Percentiles rank a stretch among this genome's conserved stretches.
These are phyloP conservation scores for Steromphala cineraria DNA, from an alignment of 2,888 invertebrate genomes.

Conservation along the genomic window DNA sequence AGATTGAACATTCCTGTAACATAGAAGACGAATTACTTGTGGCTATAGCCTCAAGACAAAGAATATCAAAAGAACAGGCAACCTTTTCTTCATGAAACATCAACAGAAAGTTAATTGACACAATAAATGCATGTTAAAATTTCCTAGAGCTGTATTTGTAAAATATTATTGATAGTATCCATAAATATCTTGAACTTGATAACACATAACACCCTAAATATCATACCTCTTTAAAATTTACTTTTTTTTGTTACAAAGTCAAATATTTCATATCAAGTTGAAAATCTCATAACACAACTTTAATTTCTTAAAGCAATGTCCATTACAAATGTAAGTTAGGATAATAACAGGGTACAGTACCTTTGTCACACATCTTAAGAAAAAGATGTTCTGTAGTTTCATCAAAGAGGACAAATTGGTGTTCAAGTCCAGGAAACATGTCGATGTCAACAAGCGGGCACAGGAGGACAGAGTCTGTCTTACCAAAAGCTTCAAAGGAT, in stretches of 20 bases:
- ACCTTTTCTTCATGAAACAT: too few relatives aligned
- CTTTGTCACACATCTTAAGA: not conserved
- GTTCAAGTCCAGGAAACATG: slow-evolving; percentile 19
- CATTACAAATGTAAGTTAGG: not conserved
- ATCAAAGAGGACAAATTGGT: not conserved
- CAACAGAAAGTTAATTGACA: not conserved
- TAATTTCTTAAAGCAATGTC: not conserved
- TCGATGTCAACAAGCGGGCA: not conserved
- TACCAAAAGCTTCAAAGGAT: not conserved
- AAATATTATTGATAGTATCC: not conserved
- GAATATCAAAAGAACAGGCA: too few relatives aligned
- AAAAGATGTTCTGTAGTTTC: not conserved
- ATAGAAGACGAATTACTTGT: not conserved
- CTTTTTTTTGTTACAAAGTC: too few relatives aligned
- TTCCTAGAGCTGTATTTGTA: not conserved
- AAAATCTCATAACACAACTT: not conserved
- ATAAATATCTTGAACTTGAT: not conserved
- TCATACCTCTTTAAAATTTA: not conserved
- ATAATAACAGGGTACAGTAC: not conserved
- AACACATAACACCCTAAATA: not conserved
- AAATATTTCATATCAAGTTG: too few relatives aligned
- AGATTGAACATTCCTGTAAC: not conserved
- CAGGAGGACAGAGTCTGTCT: not conserved
- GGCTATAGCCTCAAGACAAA: too few relatives aligned
- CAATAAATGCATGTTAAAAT: not conserved